Percentiles rank a stretch among this genome's conserved stretches.
Conservation (phyloP, 64 coral and sea anemone genomes). For the Porites australiensis region DNA sequence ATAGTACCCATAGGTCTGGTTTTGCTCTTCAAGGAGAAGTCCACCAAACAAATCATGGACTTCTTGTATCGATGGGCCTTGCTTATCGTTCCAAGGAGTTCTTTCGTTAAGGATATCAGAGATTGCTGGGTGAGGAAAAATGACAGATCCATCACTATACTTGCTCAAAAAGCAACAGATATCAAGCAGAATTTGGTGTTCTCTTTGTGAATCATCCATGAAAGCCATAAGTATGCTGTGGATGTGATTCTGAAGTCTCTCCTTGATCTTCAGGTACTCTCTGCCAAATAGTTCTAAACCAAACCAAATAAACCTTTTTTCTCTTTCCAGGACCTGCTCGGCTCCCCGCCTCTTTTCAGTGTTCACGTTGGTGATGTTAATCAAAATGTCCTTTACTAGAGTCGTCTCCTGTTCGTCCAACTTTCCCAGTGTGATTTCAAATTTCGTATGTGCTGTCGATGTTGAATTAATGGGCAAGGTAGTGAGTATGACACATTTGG, state of each 20-base stretch:
- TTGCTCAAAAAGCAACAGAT: constrained; percentile 52
- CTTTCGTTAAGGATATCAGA: constrained; percentile 35
- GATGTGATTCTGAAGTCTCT: constrained; percentile 56
- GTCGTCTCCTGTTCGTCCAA: constrained; percentile 38
- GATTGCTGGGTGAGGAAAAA: constrained; percentile 55
- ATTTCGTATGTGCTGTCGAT: neutral
- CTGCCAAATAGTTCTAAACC: constrained; percentile 75
- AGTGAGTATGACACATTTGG: constrained; percentile 56
- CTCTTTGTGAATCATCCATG: neutral
- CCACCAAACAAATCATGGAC: constrained; percentile 71
- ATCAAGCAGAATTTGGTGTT: constrained; percentile 3
- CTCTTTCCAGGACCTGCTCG: constrained; percentile 60
- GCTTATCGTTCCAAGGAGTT: neutral
- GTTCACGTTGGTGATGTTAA: neutral
- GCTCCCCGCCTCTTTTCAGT: neutral
- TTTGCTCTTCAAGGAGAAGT: constrained; percentile 43
- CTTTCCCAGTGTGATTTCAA: constrained; percentile 22
- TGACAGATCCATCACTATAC: constrained; percentile 49
- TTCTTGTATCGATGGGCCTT: neutral
- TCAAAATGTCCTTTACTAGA: constrained; percentile 36
- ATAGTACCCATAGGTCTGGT: constrained; percentile 45
- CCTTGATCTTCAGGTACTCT: constrained; percentile 62
- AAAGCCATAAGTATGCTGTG: neutral
- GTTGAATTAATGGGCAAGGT: constrained; percentile 41
- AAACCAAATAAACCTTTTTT: constrained; percentile 80